A percentile compares a stretch with the other conserved stretches of the same genome.
These are phyloP conservation scores for Helicolenus hilgendorfi DNA, from an alignment of 2,797 vertebrate genomes.

Conservation along the genomic window DNA sequence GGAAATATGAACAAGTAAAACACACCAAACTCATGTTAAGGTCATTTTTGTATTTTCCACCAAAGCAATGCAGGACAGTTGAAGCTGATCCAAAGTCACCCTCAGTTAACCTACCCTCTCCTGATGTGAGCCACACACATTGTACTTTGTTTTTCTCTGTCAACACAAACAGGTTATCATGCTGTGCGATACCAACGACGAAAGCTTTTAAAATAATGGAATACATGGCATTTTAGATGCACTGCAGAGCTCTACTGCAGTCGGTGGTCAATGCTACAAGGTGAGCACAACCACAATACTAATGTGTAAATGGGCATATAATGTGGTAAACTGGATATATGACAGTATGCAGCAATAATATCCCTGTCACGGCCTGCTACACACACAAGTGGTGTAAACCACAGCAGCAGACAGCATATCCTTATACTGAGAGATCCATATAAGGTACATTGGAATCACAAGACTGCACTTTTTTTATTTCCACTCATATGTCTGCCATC, in stretches of 20 bases:
- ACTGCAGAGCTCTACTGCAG: conserved; percentile 8
- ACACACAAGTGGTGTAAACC: not conserved
- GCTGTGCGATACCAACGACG: not conserved
- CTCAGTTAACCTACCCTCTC: not conserved
- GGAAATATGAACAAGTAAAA: not conserved
- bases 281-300: not conserved
- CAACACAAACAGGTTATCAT: conserved; percentile 8
- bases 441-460: not conserved
- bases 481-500: not conserved
- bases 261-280: not conserved
- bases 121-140: not conserved
- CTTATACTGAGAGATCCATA: not conserved
- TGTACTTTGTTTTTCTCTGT: not conserved
- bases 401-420: not conserved
- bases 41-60: conserved; percentile 7
- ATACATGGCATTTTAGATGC: not conserved
- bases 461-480: conserved; percentile 3
- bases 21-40: not conserved
- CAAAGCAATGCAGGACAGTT: not conserved
- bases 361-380: not conserved
- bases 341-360: not conserved
- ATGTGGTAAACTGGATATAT: conserved; percentile 22
- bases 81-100: not conserved
- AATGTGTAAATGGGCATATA: not conserved
- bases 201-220: conserved; percentile 21